Base-by-base conservation (phyloP, 2,797 vertebrate species). In the Catharus ustulatus region DNA sequence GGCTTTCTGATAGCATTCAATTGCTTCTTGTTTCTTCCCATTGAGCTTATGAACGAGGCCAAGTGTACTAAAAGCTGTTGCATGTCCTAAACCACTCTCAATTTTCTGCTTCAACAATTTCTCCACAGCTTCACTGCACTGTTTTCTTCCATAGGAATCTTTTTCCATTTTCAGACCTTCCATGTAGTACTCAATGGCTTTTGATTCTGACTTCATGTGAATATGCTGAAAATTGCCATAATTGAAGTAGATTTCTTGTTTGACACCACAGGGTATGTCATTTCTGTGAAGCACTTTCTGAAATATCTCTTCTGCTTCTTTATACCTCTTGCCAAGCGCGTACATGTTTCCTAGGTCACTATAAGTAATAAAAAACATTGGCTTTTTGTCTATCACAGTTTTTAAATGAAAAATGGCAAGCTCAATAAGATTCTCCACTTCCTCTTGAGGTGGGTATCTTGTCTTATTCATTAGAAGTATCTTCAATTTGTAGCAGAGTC, bases 1-100 rank as follows among this genome's bases (percentile, higher is more conserved):
- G 45, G 98, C 98, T 94, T 91, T 91, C 92, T 98, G 78, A 61
- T 98, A 98, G 51, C 94, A 98, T 42, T 97, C 62, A 48, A 97
- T 91, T 36, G 98, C 98, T 84, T 96, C 27, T 23, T 5, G n/a
- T 82, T 90, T 98, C 51, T 98, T 64, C 30, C 93, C 94, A 11
- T 86, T 78, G 12, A 97, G 94, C 9, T 95, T 96, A 74, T 97
- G 89, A 84, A 98, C 6, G 2, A 97, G 88, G n/a, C 98, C 98
- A 49, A 98, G 97, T 10, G 97, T 97, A 27, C 90, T 97, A 81
- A 97, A 97, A 77, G 96, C 96, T 34, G 94, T 59, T 48, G 96
- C 96, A 63, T 97, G 94, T 29, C 12, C 54, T 16, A 48, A n/a
- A 45, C 97, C 76, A 3, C 13, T 64, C 27, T 3, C 7, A 73